Base-by-base conservation (phyloP, 92 coral and sea anemone genomes). In the Bergia sp. region DNA sequence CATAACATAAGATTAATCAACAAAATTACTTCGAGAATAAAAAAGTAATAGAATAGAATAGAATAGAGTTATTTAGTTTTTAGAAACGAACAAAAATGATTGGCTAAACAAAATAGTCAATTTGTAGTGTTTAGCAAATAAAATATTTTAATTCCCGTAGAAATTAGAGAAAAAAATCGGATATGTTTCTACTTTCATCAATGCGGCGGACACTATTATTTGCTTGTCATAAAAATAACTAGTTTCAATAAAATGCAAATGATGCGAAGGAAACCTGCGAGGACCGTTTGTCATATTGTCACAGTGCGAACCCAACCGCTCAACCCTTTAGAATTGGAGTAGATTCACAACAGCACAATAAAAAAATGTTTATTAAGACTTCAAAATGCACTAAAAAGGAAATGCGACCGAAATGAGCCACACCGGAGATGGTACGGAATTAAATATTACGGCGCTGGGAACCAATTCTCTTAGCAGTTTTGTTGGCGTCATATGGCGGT, bases 171-270 rank as follows among this genome's bases (percentile, higher is more conserved):
- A 64, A 29, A 29, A 65, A 42, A 37, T 58, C 20, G 47, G 23
- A 80, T 18, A 5, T 61, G 86, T 82, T 61, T 64, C 7, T 13
- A 64, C 21, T 65, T 82, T 40, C 38, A 66, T 82, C 65, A 9
- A 37, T 61, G 53, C 36, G 42, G 18, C 16, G 16, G 58, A 20
- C 4, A 16, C 21, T 71, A 9, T 38, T 82, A 61, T 65, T 40
- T 82, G 73, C 37, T 65, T 65, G 11, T 16, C 41, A 61, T 41
- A 18, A 61, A 77, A 78, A 16, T 78, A 39, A 2, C 13, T 36
- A 7, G 41, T 38, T 82, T 82, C 58, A 41, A 82, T 76, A 64
- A 64, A 64, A 82, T 82, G 37, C 86, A 41, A 39, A 82, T 78
- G 82, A 16, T 20, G 81, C 49, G 37, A 44, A 42, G 1, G 23